Evolutionary conservation across 1,140 invertebrate species (phyloP).

Genomic region (Neoseiulus cucumeris): DNA sequence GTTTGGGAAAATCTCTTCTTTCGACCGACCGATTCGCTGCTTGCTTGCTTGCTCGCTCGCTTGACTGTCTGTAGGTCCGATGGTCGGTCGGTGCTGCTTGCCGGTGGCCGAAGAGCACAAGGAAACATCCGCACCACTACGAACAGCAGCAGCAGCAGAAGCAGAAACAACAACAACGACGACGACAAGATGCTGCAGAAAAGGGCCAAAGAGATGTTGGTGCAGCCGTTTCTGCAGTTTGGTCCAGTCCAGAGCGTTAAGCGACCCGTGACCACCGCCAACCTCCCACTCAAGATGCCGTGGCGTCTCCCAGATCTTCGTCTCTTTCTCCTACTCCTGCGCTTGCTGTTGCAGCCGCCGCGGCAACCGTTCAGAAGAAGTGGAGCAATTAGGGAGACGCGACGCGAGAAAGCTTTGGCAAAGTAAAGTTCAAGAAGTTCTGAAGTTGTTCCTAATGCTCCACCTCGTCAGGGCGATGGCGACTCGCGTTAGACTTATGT

Average conservation of each 20-base stretch:
- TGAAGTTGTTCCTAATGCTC: too few species aligned
- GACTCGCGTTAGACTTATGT: too few species aligned
- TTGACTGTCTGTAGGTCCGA: too few species aligned
- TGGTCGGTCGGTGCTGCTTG: too few species aligned
- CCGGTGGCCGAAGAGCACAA: too few species aligned
- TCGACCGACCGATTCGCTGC: too few species aligned
- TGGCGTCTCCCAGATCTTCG: neutral
- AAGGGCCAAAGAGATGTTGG: neutral
- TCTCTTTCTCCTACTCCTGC: neutral
- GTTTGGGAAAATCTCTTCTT: too few species aligned
- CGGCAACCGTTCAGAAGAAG: neutral
- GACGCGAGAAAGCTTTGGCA: too few species aligned
- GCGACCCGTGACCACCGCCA: slow-evolving; percentile 4
- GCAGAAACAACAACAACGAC: neutral
- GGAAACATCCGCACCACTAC: too few species aligned
- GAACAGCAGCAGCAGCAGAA: neutral
- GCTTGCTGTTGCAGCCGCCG: neutral
- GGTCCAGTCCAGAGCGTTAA: neutral
- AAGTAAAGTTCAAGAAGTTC: too few species aligned
- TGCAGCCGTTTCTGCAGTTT: neutral
- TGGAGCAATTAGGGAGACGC: slow-evolving; percentile 4
- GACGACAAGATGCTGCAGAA: neutral
- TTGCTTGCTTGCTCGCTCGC: too few species aligned
- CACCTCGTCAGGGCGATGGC: too few species aligned
- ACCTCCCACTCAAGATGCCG: slow-evolving; percentile 9